Percentiles rank a stretch among this genome's conserved stretches.
Conservation (phyloP, 2,888 invertebrate genomes). For the Amphiduros pacificus region DNA sequence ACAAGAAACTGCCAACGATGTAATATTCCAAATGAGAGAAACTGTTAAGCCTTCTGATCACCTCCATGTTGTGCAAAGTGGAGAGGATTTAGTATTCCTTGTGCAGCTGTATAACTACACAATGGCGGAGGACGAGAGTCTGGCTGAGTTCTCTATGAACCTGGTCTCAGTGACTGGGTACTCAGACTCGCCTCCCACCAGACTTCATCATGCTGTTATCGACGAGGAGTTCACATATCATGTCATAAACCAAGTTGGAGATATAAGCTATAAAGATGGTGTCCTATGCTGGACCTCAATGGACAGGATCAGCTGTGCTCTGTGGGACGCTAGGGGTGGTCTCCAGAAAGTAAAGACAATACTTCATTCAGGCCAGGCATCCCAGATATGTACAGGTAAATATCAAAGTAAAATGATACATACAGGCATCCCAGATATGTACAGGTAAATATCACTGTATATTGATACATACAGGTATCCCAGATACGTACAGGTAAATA, state of each 20-base stretch:
- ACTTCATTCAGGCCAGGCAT: no score
- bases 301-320: not conserved
- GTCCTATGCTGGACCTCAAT: not conserved
- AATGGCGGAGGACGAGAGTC: not conserved
- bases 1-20: not conserved
- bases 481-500: no score
- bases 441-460: no score
- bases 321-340: no score
- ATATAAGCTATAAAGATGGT: not conserved
- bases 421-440: no score
- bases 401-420: no score
- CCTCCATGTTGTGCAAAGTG: not conserved
- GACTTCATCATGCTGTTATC: not conserved
- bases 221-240: not conserved
- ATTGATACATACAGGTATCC: no score
- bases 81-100: not conserved
- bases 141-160: not conserved
- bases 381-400: no score
- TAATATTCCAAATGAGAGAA: not conserved
- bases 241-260: not conserved
- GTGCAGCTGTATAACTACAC: not conserved
- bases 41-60: not conserved
- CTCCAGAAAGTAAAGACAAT: no score
- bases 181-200: not conserved
- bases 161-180: not conserved